Conservation (phyloP, 1,140 invertebrate genomes). For the Brevipalpus yothersi region DNA sequence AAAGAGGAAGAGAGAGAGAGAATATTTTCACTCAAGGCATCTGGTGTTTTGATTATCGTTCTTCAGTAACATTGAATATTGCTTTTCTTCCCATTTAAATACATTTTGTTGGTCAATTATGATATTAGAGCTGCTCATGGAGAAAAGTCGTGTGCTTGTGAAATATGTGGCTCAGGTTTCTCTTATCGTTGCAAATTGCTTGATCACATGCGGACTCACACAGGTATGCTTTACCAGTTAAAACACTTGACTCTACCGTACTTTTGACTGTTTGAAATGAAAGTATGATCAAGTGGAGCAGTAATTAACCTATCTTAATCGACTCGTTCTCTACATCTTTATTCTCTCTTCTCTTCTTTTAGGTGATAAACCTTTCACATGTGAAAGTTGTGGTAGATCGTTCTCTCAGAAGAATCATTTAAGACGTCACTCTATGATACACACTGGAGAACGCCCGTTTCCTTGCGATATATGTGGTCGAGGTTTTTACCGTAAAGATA, state of each 20-base stretch:
- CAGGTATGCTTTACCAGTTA: conserved; percentile 4
- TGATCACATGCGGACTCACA: conserved; percentile 15
- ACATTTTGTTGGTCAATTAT: not conserved
- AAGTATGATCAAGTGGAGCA: not conserved
- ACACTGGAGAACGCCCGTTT: conserved; percentile 70
- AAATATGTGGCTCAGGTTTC: conserved; percentile 15
- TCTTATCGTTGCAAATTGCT: conserved; percentile 16
- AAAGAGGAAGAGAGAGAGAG: not conserved
- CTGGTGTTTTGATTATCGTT: no score
- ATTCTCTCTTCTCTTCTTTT: not conserved
- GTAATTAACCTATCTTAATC: not conserved
- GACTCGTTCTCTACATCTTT: not conserved
- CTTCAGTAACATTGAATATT: no score
- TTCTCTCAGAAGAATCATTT: conserved; percentile 17
- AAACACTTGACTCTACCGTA: not conserved
- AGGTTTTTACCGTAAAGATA: conserved; percentile 71
- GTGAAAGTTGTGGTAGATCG: conserved; percentile 15
- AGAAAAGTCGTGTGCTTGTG: conserved; percentile 14
- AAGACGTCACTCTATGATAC: conserved; percentile 29
- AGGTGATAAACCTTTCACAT: conserved; percentile 17
- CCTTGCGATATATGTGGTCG: conserved; percentile 60
- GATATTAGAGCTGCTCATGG: conserved; percentile 13
- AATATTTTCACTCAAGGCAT: no score
- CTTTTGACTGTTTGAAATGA: not conserved
- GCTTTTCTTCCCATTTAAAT: no score